Evolutionary conservation across 2,888 invertebrate genomes (phyloP).

Genomic region (Aphodius granarius): DNA sequence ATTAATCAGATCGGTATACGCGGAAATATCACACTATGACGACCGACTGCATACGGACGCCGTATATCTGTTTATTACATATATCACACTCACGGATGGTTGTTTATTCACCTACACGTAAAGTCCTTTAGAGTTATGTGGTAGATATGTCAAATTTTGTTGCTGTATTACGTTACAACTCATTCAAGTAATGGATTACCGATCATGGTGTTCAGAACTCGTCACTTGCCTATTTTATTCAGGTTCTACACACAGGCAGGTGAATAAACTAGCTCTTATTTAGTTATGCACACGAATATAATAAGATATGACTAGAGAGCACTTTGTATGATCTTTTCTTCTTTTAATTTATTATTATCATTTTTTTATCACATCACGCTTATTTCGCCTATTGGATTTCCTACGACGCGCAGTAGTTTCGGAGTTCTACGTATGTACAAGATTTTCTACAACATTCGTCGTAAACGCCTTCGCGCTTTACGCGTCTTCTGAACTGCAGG

Average conservation of each 20-base stretch:
- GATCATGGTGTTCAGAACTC: no score
- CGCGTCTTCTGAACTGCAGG: neutral
- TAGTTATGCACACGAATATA: no score
- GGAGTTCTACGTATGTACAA: constrained; percentile 18
- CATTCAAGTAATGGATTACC: no score
- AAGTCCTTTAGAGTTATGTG: no score
- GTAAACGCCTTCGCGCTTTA: constrained; percentile 8
- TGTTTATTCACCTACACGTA: no score
- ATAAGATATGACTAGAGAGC: neutral
- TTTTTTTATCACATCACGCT: neutral
- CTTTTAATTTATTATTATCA: neutral
- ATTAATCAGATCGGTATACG: neutral
- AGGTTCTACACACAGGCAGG: no score
- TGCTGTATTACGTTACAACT: no score
- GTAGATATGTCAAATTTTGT: no score
- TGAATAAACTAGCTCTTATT: no score
- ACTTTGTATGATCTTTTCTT: neutral
- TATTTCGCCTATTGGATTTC: neutral
- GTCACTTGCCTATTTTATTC: no score
- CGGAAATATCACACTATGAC: neutral
- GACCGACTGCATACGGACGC: neutral
- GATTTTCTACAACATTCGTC: constrained; percentile 25
- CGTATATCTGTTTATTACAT: neutral
- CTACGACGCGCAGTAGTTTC: constrained; percentile 12
- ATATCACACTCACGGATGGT: neutral